phyloP scores from a whole-genome alignment of 2,113 vertebrate genomes.

The Chlorodrepanis virens region DNA sequence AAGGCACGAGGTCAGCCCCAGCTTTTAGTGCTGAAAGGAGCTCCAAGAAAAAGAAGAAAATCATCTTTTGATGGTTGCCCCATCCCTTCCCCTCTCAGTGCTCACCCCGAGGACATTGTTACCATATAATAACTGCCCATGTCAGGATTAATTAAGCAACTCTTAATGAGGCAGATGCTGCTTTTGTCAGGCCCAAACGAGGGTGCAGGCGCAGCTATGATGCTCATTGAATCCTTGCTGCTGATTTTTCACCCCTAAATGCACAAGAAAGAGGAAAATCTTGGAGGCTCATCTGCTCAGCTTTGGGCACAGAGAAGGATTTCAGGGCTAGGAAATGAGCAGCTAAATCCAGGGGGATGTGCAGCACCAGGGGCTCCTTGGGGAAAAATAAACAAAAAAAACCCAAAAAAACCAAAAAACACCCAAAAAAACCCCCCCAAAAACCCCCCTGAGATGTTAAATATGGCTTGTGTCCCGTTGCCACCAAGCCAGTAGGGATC shows the following conservation, averaged over 20 bases:
- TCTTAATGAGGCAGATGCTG: conserved; percentile 79
- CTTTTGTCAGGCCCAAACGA: conserved; percentile 42
- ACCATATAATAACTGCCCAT: conserved; percentile 1
- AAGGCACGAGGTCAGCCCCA: not conserved
- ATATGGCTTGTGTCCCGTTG: too few relatives aligned
- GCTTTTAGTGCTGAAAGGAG: not conserved
- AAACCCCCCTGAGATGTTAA: too few relatives aligned
- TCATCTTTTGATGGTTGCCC: not conserved
- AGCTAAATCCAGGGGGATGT: conserved; percentile 36
- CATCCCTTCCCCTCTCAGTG: not conserved
- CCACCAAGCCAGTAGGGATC: too few relatives aligned
- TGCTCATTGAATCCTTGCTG: conserved; percentile 83
- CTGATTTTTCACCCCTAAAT: conserved; percentile 84
- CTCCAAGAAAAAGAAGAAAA: not conserved
- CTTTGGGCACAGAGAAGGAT: conserved; percentile 52
- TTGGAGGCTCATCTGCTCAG: conserved; percentile 68
- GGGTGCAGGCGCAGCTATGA: conserved; percentile 63
- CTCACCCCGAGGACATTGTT: conserved; percentile 6
- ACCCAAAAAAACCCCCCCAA: too few relatives aligned
- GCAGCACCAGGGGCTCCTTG: not conserved
- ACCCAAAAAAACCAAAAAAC: too few relatives aligned
- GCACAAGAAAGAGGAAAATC: conserved; percentile 81
- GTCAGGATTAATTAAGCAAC: conserved; percentile 84
- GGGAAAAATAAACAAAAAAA: not conserved
- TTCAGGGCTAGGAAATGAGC: conserved; percentile 61